A percentile compares a stretch with the other conserved stretches of the same genome.
These are phyloP conservation scores for Pocillopora damicornis DNA, from an alignment of 64 coral and sea anemone species.

Conservation along the genomic window DNA sequence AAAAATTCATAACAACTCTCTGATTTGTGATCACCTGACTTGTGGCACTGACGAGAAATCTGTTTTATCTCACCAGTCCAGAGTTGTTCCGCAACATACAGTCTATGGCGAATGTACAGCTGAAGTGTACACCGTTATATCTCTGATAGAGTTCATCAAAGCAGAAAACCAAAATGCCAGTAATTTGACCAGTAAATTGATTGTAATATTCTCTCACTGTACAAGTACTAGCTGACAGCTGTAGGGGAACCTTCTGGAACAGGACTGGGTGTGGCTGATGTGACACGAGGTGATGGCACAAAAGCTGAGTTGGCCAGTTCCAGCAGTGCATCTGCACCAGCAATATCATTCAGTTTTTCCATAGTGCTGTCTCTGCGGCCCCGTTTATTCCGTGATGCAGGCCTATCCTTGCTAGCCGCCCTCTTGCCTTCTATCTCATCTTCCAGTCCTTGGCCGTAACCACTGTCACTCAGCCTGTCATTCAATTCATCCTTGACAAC, in stretches of 20 bases:
- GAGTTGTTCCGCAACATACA: no score
- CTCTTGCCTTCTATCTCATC: conserved; percentile 63
- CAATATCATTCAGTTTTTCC: conserved; percentile 84
- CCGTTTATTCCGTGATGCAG: neutral
- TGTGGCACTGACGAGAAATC: no score
- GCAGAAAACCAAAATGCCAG: neutral
- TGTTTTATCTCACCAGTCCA: no score
- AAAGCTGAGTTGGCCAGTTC: conserved; percentile 81
- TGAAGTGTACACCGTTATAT: no score
- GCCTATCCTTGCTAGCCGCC: neutral
- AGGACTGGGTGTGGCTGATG: conserved; percentile 37
- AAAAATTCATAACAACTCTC: neutral
- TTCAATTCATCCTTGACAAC: conserved; percentile 64
- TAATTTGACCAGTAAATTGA: neutral
- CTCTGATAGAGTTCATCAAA: neutral
- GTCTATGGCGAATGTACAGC: no score
- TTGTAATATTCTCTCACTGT: neutral
- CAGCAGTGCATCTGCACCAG: conserved; percentile 83
- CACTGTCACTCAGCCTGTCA: conserved; percentile 79
- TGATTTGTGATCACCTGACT: no score
- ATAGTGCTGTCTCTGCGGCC: conserved; percentile 50
- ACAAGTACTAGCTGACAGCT: conserved; percentile 38
- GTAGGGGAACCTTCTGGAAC: conserved; percentile 17
- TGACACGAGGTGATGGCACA: conserved; percentile 19
- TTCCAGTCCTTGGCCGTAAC: conserved; percentile 74